Percentiles rank a stretch among this genome's conserved stretches.
These are phyloP conservation scores for Rhizomys pruinosus DNA, from an alignment of 2,113 vertebrate genomes.

Conservation along the genomic window DNA sequence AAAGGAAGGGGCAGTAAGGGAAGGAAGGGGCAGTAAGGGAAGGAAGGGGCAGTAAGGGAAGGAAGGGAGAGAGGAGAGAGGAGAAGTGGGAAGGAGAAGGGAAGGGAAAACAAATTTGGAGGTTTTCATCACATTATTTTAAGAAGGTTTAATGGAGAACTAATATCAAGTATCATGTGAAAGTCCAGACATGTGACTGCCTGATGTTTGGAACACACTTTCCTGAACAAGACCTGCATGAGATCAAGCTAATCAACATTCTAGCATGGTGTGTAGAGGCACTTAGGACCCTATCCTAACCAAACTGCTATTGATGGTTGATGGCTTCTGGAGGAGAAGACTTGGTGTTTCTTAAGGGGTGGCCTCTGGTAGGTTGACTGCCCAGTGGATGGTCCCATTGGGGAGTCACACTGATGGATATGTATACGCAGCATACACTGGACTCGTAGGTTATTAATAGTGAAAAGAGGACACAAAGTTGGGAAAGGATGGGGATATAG, in stretches of 20 bases:
- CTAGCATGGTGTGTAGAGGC: no score
- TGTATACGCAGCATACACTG: no score
- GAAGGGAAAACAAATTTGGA: not conserved
- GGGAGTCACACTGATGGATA: no score
- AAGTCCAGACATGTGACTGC: no score
- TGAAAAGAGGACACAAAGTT: not conserved
- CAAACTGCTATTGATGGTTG: not conserved
- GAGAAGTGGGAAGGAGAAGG: no score
- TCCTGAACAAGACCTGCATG: not conserved
- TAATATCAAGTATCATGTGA: not conserved
- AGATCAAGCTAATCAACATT: no score
- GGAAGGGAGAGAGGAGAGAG: not conserved
- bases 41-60: no score
- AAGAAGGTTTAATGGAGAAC: not conserved
- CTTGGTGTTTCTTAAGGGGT: not conserved
- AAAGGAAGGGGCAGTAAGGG: not conserved
- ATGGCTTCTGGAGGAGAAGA: not conserved
- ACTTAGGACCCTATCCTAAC: not conserved
- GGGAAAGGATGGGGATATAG: not conserved
- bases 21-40: no score
- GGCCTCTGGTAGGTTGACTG: no score
- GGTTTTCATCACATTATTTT: conserved; percentile 18
- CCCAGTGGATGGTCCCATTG: no score
- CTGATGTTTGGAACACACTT: not conserved
- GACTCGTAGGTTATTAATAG: no score